Conservation (phyloP, 2,113 vertebrate genomes). For the Fregata magnificens region DNA sequence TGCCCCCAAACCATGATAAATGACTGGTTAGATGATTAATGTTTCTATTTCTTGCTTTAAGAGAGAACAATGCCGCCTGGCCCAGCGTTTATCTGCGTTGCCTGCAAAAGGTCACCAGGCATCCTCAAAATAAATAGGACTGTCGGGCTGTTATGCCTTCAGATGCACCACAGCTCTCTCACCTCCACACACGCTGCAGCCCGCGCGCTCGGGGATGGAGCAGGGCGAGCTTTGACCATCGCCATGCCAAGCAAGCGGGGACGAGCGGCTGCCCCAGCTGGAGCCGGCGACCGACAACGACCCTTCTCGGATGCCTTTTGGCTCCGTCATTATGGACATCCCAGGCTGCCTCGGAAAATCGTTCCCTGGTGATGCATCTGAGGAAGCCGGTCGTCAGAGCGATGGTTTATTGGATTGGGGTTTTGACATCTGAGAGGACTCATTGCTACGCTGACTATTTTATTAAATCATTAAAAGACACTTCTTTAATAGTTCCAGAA, state of each 20-base stretch:
- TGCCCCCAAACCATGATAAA: slow-evolving; percentile 66
- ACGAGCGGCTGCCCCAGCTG: background rate
- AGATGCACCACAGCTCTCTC: fast-evolving
- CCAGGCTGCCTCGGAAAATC: background rate
- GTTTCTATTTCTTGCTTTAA: slow-evolving; percentile 52
- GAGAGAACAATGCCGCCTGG: slow-evolving; percentile 28
- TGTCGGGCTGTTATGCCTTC: fast-evolving
- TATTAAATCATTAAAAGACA: slow-evolving; percentile 49
- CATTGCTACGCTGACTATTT: background rate
- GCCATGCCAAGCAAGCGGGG: fast-evolving
- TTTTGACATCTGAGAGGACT: slow-evolving; percentile 19
- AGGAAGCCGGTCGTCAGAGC: slow-evolving; percentile 56
- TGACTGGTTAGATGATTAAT: slow-evolving; percentile 48
- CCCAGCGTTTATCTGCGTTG: background rate
- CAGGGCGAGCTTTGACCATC: fast-evolving
- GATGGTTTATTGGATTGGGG: slow-evolving; percentile 37
- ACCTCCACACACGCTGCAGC: fast-evolving
- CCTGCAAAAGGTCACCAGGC: slow-evolving; percentile 22
- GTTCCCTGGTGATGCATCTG: background rate
- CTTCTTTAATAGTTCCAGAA: background rate
- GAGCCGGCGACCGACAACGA: background rate
- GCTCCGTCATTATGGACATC: background rate
- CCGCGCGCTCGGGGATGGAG: background rate
- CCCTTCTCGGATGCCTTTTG: background rate
- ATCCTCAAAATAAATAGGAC: background rate